A percentile compares a stretch with the other conserved stretches of the same genome.
Conservation (phyloP, 2,113 vertebrate species). For the Pygoscelis antarcticus region DNA sequence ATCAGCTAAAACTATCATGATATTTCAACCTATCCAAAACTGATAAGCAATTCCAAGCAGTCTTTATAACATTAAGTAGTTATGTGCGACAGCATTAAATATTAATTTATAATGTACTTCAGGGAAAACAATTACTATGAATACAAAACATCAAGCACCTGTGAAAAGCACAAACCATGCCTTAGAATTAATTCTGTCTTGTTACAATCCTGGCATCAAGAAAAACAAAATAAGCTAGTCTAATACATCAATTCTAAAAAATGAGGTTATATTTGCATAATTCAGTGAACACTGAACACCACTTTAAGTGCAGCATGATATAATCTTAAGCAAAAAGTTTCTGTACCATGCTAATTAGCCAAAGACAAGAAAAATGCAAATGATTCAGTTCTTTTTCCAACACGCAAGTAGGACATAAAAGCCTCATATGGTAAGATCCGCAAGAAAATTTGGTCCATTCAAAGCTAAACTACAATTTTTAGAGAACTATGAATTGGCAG, state of each 20-base stretch:
- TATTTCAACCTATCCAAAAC: conserved; percentile 29
- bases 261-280: conserved; percentile 64
- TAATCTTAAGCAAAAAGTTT: conserved; percentile 44
- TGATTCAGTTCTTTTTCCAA: neutral
- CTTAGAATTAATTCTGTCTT: conserved; percentile 29
- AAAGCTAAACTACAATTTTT: neutral
- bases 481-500: neutral
- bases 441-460: neutral
- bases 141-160: conserved; percentile 57
- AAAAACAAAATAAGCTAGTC: conserved; percentile 1
- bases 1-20: neutral
- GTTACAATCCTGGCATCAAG: neutral
- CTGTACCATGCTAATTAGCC: neutral
- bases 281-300: conserved; percentile 34
- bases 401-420: neutral
- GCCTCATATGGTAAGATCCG: neutral
- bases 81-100: conserved; percentile 64
- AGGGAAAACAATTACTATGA: conserved; percentile 64
- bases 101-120: conserved; percentile 65
- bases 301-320: conserved; percentile 24
- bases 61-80: conserved; percentile 62
- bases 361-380: conserved; percentile 33
- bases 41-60: conserved; percentile 54
- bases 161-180: conserved; percentile 33
- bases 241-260: neutral